phyloP scores from a whole-genome alignment of 2,113 vertebrate genomes.

The Callipepla squamata region DNA sequence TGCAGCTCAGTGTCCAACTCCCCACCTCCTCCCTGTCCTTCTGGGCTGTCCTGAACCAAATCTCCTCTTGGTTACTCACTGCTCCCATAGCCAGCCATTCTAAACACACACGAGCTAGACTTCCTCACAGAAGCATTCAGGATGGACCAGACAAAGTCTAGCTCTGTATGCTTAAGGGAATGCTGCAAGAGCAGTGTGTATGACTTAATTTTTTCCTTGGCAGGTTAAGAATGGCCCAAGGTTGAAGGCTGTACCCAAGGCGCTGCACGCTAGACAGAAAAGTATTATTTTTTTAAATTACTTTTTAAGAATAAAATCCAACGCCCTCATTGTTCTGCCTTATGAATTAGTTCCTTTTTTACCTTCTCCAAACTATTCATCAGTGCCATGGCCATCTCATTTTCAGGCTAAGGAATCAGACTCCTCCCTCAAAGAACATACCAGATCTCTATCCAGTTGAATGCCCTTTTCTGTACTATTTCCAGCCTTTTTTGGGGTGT shows the following conservation, averaged over 20 bases:
- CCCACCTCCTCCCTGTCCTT: not conserved
- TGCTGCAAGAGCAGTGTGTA: fast-evolving
- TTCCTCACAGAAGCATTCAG: not conserved
- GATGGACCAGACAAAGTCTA: not conserved
- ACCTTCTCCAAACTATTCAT: not conserved
- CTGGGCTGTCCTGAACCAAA: not conserved
- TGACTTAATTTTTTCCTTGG: not conserved
- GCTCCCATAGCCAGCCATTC: not conserved
- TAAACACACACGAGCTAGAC: not conserved
- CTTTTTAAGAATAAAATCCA: not conserved
- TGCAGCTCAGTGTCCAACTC: not conserved
- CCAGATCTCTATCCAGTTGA: fast-evolving
- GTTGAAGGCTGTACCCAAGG: not conserved
- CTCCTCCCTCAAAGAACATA: not conserved
- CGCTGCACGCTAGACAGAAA: not conserved
- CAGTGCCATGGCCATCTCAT: not conserved
- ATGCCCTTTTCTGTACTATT: not conserved
- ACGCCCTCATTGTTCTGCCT: not conserved
- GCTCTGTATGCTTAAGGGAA: not conserved
- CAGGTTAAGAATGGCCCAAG: not conserved
- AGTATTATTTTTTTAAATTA: not conserved
- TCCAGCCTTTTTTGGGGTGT: not conserved
- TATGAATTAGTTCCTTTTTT: not conserved
- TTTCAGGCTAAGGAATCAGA: not conserved
- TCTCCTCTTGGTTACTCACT: not conserved